Evolutionary conservation across 2,113 vertebrate genomes (phyloP).

Genomic region (Aphelocoma coerulescens): DNA sequence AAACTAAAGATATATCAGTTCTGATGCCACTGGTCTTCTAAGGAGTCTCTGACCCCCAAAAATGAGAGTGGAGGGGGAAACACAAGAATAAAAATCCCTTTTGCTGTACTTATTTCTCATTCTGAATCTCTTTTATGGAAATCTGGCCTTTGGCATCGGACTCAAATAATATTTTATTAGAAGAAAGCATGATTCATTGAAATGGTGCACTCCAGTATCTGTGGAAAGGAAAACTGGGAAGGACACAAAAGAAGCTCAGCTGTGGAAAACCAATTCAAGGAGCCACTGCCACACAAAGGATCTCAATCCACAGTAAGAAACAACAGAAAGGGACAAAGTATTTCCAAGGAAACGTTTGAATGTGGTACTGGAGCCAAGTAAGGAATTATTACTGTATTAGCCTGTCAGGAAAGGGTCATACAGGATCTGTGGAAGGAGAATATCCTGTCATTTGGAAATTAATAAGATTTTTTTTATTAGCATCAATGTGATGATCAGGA

Average conservation of each 20-base stretch:
- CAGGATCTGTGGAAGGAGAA: not conserved
- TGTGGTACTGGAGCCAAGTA: not conserved
- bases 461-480: not conserved
- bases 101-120: not conserved
- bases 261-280: slow-evolving; percentile 1
- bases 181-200: slow-evolving; percentile 30
- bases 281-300: not conserved
- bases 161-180: slow-evolving; percentile 47
- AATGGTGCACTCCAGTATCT: not conserved
- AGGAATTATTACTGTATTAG: not conserved
- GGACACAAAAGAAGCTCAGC: not conserved
- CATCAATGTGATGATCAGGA: not conserved
- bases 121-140: slow-evolving; percentile 31
- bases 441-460: not conserved
- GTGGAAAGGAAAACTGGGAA: slow-evolving; percentile 17
- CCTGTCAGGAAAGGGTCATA: not conserved
- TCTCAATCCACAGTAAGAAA: not conserved
- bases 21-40: not conserved
- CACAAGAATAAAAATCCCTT: not conserved
- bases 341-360: not conserved
- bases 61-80: not conserved
- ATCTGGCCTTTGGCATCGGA: not conserved
- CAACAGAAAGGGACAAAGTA: not conserved
- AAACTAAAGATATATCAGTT: not conserved
- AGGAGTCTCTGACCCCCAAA: not conserved